Base-by-base conservation (phyloP, 2,113 vertebrate species). In the Cygnus buccinator region DNA sequence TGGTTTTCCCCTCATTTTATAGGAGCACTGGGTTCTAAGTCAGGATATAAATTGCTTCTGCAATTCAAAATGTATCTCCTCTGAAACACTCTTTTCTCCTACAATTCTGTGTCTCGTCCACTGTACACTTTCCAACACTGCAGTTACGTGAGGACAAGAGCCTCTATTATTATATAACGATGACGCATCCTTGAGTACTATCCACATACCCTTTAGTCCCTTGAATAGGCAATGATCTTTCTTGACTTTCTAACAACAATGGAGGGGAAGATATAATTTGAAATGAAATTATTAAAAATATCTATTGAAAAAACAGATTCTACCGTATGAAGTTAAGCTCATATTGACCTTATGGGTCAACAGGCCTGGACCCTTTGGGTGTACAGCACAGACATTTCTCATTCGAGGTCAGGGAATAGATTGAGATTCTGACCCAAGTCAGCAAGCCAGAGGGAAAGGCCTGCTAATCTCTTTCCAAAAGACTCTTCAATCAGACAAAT, bases 61-160 rank as follows among this genome's bases (percentile, higher is more conserved):
- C 58, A 78, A 48, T 68, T 68, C 70, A 89, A 92, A 87, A 54
- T 43, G 8, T 20, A 19, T 28, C 25, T 58, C n/a, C 43, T 41
- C 48, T 29, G 71, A 94, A 89, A 87, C 44, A 83, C 70, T 41
- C 19, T 74, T 80, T 92, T 74, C 17, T 86, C 58, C n/a, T 91
- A 54, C n/a, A 89, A 26, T 73, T 79, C 59, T 76, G n/a, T 80
- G 35, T 76, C 75, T 87, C 50, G 41, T 58, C 41, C 89, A 83
- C 71, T 62, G 41, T 9, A 62, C 16, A 35, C 20, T 87, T 82
- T 67, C 77, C 54, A 91, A 65, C 46, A 52, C 73, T 58, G 46
- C 83, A 92, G 88, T 84, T 90, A 92, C 6, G 13, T 54, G 86
- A 93, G 90, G 84, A 84, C 77, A 93, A 87, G 74, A 80, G 50